Conservation (phyloP, 1,140 invertebrate genomes). For the Pissodes strobi region DNA sequence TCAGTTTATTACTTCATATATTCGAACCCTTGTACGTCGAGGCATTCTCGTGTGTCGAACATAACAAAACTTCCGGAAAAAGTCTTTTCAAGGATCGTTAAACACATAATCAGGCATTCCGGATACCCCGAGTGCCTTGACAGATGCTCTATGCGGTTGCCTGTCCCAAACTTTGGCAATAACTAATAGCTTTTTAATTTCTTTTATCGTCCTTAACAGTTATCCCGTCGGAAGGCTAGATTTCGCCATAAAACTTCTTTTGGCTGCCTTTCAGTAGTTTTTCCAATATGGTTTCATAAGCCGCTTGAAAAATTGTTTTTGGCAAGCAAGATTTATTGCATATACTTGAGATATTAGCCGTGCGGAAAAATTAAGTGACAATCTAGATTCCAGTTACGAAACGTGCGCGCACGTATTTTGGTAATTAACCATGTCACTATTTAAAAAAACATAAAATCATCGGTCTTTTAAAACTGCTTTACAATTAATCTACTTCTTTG, state of each 20-base stretch:
- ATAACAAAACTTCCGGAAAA: slow-evolving; percentile 20
- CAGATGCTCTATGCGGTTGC: slow-evolving; percentile 16
- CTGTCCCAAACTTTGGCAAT: slow-evolving; percentile 29
- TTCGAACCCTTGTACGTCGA: too few relatives aligned
- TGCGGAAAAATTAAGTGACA: too few relatives aligned
- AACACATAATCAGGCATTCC: slow-evolving; percentile 31
- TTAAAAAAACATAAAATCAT: too few relatives aligned
- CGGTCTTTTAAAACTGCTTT: too few relatives aligned
- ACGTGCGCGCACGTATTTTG: too few relatives aligned
- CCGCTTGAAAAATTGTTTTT: slow-evolving; percentile 3
- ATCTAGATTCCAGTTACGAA: too few relatives aligned
- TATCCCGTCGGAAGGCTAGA: slow-evolving; percentile 10
- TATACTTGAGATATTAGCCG: too few relatives aligned
- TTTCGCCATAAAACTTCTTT: slow-evolving; percentile 14
- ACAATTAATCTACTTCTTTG: too few relatives aligned
- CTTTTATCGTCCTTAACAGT: slow-evolving; percentile 31
- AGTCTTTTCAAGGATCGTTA: slow-evolving; percentile 31
- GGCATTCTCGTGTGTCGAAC: slow-evolving; percentile 3
- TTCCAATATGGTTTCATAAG: not conserved
- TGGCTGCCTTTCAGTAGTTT: slow-evolving; percentile 2
- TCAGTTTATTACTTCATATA: too few relatives aligned
- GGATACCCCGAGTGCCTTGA: slow-evolving; percentile 12
- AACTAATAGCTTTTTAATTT: slow-evolving; percentile 36
- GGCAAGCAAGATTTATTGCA: slow-evolving; percentile 3
- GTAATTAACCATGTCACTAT: too few relatives aligned